Percentiles rank a stretch among this genome's conserved stretches.
Evolutionary conservation across 2,888 invertebrate species (phyloP).

Genomic region (Lasioglossum malachurum): DNA sequence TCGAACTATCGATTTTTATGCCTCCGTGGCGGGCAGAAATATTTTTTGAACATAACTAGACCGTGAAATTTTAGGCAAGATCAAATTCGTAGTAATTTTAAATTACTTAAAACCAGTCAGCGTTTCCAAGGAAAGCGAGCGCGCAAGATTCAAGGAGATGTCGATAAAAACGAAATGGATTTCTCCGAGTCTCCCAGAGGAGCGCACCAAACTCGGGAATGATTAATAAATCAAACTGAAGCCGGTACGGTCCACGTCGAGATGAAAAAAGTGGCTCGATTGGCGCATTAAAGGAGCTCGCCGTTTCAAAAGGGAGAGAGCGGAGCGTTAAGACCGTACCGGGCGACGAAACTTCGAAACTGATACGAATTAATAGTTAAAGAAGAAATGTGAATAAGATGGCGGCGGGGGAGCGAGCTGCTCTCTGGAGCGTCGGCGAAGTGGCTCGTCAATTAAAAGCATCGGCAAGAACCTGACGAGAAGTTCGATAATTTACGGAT

Average conservation of each 20-base stretch:
- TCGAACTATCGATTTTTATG: background rate
- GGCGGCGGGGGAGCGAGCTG: background rate
- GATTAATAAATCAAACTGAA: background rate
- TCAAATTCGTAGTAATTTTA: too few species aligned
- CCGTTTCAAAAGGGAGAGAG: background rate
- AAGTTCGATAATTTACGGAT: constrained; percentile 42
- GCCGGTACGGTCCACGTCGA: background rate
- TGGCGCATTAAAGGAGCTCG: background rate
- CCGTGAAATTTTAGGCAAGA: too few species aligned
- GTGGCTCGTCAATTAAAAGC: constrained; percentile 43
- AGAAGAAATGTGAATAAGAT: constrained; percentile 16
- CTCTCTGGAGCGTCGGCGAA: background rate
- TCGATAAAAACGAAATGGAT: background rate
- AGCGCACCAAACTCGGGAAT: background rate
- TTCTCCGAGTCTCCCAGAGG: background rate
- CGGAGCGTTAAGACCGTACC: background rate
- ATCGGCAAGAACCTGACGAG: constrained; percentile 22
- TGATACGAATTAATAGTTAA: constrained; percentile 10
- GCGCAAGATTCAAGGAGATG: background rate
- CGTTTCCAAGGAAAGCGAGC: background rate
- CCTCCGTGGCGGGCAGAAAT: background rate
- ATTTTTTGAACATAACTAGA: background rate
- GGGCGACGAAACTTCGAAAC: background rate
- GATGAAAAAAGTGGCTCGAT: background rate
- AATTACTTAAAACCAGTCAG: too few species aligned